Evolutionary conservation across 2,888 invertebrate genomes (phyloP), one percentile per base, ranked within the genome.

Genomic region (Sclerodermus sp.): DNA sequence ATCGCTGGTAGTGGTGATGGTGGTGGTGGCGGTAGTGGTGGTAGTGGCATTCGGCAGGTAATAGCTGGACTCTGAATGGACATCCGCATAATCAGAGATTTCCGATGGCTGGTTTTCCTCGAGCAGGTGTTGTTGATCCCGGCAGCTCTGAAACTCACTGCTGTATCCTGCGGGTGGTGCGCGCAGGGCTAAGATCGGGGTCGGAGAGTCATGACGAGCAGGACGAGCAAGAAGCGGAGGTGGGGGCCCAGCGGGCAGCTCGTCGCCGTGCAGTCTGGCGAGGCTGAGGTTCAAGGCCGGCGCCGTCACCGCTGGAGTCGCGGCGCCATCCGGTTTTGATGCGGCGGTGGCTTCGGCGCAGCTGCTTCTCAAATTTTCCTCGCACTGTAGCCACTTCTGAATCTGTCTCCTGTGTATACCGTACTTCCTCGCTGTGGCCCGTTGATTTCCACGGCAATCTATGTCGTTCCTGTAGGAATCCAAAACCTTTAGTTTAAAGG

Each of bases 311-410:
- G 29, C 38, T 6, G 36, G n/a, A n/a, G 8, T 17, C 10, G 18
- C 36, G 14, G 10, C 34, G 14, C 23, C 23, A 8, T 8, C 23
- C 23, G 23, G 23, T 8, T 23, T 23, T 23, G 23, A 3, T 23
- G 23, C 23, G 3, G 23, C 23, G 3, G 23, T 23, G 3, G 23
- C 23, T 23, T 84, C 83, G 45, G 81, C 82, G 55, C 91, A 87
- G 64, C 88, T 88, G 54, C 87, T 89, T 67, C 91, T 84, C 58
- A 93, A 80, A 74, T 87, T 87, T 54, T 86, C 85, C 78, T 92
- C 92, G 69, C 89, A 90, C 79, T 93, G 93, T 60, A 93, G 81
- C 93, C 93, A 93, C 82, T 93, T 93, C 79, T 93, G 93, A 64
- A 93, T 93, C 79, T 93, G 93, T 51, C 93, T 84, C 50, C 93